These are phyloP conservation scores for Parazoanthus atlanticus DNA, from an alignment of 92 coral and sea anemone species.

Conservation along the genomic window DNA sequence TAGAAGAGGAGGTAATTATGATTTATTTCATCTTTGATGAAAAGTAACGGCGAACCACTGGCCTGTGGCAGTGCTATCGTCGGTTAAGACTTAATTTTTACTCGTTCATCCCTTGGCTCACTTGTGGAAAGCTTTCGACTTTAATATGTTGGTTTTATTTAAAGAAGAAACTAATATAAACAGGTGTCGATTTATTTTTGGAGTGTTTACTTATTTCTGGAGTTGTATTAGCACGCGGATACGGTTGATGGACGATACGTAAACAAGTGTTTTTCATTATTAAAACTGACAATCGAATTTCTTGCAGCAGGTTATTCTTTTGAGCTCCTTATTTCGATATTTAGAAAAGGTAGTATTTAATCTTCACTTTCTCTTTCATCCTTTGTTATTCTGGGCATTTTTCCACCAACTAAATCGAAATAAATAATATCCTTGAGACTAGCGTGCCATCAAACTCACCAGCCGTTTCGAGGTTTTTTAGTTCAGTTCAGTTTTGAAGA, in stretches of 20 bases:
- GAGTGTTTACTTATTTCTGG: background rate
- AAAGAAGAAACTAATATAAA: background rate
- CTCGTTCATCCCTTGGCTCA: slow-evolving; percentile 1
- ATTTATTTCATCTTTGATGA: background rate
- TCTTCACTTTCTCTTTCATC: background rate
- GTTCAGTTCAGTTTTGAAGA: slow-evolving; percentile 5
- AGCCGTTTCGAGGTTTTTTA: background rate
- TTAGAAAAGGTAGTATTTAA: too few species aligned
- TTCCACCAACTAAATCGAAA: background rate
- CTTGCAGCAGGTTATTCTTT: slow-evolving; percentile 5
- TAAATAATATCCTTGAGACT: background rate
- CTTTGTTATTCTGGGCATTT: background rate
- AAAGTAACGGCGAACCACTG: background rate
- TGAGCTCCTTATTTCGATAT: background rate
- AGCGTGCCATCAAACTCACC: slow-evolving; percentile 3
- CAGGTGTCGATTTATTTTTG: too few species aligned
- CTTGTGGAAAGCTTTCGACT: slow-evolving; percentile 10
- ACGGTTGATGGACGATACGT: background rate
- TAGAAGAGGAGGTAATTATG: background rate
- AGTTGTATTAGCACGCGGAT: slow-evolving; percentile 28
- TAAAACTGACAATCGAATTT: slow-evolving; percentile 2
- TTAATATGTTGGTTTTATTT: background rate
- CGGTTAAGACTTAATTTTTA: background rate
- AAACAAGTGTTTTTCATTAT: background rate
- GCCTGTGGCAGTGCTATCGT: background rate